phyloP scores from a whole-genome alignment of 2,888 invertebrate genomes.

The Meandrusa payeni region DNA sequence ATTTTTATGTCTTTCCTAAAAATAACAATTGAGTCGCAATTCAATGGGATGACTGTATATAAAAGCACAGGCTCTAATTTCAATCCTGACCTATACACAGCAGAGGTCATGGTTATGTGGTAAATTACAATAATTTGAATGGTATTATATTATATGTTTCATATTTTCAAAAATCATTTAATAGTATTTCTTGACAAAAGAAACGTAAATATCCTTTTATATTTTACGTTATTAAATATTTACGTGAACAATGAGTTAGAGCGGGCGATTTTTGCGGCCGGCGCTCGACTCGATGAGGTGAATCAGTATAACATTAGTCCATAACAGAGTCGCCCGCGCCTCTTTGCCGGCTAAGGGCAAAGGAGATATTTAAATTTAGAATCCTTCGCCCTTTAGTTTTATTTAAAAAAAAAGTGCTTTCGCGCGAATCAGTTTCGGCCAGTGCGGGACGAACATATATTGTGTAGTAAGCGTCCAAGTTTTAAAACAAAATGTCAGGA shows the following conservation, averaged over 20 bases:
- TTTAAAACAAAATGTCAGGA: slow-evolving; percentile 46
- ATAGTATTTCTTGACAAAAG: no score
- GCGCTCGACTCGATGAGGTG: slow-evolving; percentile 56
- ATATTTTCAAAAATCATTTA: no score
- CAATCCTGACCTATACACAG: no score
- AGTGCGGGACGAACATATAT: slow-evolving; percentile 46
- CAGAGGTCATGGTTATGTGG: no score
- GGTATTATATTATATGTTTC: no score
- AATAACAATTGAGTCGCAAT: no score
- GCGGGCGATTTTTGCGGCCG: slow-evolving; percentile 65
- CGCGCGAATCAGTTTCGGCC: slow-evolving; percentile 37
- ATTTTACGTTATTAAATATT: slow-evolving; percentile 63
- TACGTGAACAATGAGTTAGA: slow-evolving; percentile 69
- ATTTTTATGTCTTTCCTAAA: no score
- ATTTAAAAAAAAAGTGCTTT: slow-evolving; percentile 32
- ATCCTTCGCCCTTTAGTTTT: slow-evolving; percentile 59
- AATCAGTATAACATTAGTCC: slow-evolving; percentile 75
- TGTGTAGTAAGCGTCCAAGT: slow-evolving; percentile 12
- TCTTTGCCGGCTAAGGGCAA: slow-evolving; percentile 50
- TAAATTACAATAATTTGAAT: no score
- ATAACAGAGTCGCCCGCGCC: slow-evolving; percentile 74
- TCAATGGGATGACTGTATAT: no score
- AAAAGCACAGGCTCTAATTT: no score
- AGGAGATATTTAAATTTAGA: slow-evolving; percentile 74
- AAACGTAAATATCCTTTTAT: no score